phyloP scores from a whole-genome alignment of 2,113 vertebrate species.

The Hylia prasina region DNA sequence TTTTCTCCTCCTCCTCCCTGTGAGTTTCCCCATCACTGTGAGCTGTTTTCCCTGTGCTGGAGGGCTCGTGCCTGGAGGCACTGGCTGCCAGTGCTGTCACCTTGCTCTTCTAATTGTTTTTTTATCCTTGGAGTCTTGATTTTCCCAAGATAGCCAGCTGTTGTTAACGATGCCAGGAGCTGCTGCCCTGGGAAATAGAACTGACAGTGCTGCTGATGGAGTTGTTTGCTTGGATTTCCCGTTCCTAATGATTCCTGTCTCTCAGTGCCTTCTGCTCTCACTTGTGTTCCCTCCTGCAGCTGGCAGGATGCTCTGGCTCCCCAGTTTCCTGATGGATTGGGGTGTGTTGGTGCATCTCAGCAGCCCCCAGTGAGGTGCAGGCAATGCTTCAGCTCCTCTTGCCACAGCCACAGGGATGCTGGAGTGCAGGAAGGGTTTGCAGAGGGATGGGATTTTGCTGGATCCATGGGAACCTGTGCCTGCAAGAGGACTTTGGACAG shows the following conservation, averaged over 20 bases:
- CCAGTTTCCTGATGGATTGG: background rate
- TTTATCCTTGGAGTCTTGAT: background rate
- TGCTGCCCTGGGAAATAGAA: background rate
- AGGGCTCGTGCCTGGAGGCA: background rate
- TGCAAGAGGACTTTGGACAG: background rate
- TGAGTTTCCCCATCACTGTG: background rate
- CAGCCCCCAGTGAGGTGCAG: background rate
- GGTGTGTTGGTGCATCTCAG: background rate
- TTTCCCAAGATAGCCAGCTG: background rate
- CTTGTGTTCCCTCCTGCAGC: background rate
- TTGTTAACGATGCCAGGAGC: background rate
- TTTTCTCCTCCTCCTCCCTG: background rate
- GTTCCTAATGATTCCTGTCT: background rate
- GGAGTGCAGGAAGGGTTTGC: background rate
- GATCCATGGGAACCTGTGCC: background rate
- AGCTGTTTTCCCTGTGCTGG: background rate
- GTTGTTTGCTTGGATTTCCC: background rate
- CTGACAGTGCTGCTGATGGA: background rate
- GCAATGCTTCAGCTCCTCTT: background rate
- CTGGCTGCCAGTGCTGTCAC: background rate
- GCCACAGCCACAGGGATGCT: background rate
- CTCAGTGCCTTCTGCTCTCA: background rate
- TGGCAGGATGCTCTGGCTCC: background rate
- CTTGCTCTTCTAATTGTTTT: background rate
- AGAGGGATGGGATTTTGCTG: background rate